A percentile compares a stretch with the other conserved stretches of the same genome.
phyloP scores from a whole-genome alignment of 2,888 invertebrate genomes.

The Quadroppia sp. region DNA sequence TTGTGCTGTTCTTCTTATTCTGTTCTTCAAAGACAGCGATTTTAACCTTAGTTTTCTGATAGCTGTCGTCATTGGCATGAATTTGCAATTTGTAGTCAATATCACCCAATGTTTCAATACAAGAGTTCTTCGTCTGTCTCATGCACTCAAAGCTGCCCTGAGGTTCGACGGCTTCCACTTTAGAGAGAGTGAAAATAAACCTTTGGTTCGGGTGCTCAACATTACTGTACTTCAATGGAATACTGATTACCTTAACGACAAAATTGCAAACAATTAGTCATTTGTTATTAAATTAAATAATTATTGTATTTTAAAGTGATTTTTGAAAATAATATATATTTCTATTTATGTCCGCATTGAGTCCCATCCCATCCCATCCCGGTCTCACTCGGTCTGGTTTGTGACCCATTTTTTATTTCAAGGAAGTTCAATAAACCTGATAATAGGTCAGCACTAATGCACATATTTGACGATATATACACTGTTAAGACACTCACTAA shows the following conservation, averaged over 20 bases:
- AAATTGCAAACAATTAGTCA: neutral
- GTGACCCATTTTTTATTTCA: constrained; percentile 30
- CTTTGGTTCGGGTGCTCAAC: constrained; percentile 37
- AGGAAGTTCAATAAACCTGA: constrained; percentile 34
- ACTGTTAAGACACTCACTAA: no score
- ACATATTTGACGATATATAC: neutral
- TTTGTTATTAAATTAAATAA: no score
- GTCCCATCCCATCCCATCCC: constrained; percentile 16
- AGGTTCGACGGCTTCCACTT: constrained; percentile 48
- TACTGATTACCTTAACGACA: constrained; percentile 40
- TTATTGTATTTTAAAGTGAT: no score
- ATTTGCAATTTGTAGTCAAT: constrained; percentile 83
- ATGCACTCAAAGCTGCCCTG: constrained; percentile 93
- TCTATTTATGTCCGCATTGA: constrained; percentile 3
- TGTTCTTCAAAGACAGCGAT: constrained; percentile 83
- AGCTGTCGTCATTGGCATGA: constrained; percentile 91
- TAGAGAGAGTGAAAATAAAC: constrained; percentile 47
- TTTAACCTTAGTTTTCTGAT: constrained; percentile 82
- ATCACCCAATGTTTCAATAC: constrained; percentile 76
- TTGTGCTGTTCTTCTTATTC: constrained; percentile 88
- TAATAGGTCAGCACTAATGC: constrained; percentile 17
- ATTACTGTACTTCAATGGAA: constrained; percentile 28
- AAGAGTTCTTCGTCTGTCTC: constrained; percentile 57
- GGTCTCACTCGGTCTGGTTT: constrained; percentile 32
- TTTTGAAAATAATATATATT: neutral